Conservation (phyloP, 2,888 invertebrate species). For the Diadegma fenestrale region DNA sequence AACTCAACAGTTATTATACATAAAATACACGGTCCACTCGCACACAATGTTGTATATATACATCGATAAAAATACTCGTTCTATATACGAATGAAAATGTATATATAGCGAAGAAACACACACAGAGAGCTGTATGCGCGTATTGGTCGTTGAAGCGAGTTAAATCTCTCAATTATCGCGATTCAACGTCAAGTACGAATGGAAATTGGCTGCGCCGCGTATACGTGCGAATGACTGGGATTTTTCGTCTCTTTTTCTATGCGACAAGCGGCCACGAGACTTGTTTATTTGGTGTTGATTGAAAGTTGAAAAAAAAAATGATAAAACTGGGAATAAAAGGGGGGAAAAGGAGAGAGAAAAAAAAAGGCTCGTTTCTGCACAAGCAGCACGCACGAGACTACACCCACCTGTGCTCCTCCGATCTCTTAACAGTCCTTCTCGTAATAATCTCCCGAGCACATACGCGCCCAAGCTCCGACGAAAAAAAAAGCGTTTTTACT, state of each 20-base stretch:
- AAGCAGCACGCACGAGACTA: slow-evolving; percentile 69
- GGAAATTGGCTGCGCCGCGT: background rate
- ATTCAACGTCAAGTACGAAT: slow-evolving; percentile 20
- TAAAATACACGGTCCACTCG: slow-evolving; percentile 12
- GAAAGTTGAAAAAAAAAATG: background rate
- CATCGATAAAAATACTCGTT: slow-evolving; percentile 25
- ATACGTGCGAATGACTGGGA: background rate
- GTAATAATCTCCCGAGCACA: slow-evolving; percentile 36
- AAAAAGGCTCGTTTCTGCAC: slow-evolving; percentile 46
- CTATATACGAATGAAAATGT: background rate
- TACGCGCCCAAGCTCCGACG: slow-evolving; percentile 7
- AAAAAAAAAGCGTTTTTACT: slow-evolving; percentile 4
- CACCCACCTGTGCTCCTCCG: slow-evolving; percentile 80
- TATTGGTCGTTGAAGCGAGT: slow-evolving; percentile 7
- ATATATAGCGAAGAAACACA: background rate
- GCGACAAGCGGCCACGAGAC: background rate
- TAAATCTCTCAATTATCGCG: slow-evolving; percentile 19
- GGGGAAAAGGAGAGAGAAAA: background rate
- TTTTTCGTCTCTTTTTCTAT: background rate
- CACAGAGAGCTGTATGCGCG: background rate
- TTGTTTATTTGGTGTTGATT: background rate
- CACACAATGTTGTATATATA: slow-evolving; percentile 10
- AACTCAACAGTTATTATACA: slow-evolving; percentile 66
- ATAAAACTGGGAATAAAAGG: slow-evolving; percentile 2
- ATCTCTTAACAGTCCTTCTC: slow-evolving; percentile 30